phyloP scores from a whole-genome alignment of 2,113 vertebrate genomes.

The Crotalus helleri region DNA sequence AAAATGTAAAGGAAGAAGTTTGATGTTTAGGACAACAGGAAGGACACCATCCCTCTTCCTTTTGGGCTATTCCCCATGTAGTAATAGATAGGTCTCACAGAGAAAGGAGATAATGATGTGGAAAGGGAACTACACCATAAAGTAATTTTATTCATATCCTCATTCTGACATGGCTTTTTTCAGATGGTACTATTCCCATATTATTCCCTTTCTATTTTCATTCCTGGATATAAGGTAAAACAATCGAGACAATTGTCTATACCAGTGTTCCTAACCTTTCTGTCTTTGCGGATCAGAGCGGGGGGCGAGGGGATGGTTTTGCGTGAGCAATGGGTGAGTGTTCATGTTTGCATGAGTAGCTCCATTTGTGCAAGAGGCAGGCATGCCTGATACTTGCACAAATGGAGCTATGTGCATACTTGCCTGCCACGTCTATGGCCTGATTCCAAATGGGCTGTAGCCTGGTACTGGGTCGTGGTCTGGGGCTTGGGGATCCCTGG shows the following conservation, averaged over 20 bases:
- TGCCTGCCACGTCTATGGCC: background rate
- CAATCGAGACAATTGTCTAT: background rate
- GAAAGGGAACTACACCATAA: background rate
- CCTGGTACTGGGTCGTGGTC: background rate
- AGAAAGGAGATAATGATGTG: background rate
- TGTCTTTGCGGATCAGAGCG: background rate
- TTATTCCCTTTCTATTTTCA: background rate
- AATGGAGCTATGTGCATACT: background rate
- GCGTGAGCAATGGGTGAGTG: background rate
- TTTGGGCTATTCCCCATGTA: background rate
- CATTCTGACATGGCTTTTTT: background rate
- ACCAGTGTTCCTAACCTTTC: background rate
- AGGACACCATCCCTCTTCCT: background rate
- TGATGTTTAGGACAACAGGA: background rate
- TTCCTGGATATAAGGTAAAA: background rate
- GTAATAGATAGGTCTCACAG: background rate
- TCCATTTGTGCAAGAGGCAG: background rate
- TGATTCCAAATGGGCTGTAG: background rate
- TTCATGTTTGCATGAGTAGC: background rate
- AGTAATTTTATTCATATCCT: background rate
- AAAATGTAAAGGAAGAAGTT: background rate
- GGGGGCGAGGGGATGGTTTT: background rate
- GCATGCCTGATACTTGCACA: background rate
- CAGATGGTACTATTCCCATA: background rate
- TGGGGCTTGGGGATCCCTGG: background rate